A percentile compares a stretch with the other conserved stretches of the same genome.
Conservation (phyloP, 2,113 vertebrate genomes). For the Chlorodrepanis virens region DNA sequence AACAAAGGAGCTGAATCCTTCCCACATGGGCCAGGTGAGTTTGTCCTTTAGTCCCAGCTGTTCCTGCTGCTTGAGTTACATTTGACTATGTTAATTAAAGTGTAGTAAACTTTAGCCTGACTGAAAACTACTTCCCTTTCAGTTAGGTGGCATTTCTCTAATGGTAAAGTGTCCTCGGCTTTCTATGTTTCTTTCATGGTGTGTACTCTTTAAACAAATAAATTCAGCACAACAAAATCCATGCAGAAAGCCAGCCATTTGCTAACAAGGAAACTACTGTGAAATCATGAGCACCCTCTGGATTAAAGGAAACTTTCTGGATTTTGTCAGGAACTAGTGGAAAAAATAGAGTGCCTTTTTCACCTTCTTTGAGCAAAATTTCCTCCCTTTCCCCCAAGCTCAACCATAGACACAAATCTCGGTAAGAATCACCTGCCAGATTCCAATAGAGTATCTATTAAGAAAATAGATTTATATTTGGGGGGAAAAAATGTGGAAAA, state of each 20-base stretch:
- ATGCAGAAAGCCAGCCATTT: neutral
- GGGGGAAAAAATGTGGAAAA: neutral
- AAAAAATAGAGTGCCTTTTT: neutral
- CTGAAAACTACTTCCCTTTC: neutral
- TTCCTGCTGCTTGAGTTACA: neutral
- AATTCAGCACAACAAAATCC: neutral
- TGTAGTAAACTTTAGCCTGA: neutral
- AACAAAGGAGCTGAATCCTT: neutral
- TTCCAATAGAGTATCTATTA: neutral
- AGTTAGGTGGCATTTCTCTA: neutral
- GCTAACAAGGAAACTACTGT: neutral
- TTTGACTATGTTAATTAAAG: neutral
- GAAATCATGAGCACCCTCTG: neutral
- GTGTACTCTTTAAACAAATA: neutral
- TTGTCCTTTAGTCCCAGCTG: neutral
- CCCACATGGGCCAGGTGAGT: neutral
- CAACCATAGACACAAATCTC: neutral
- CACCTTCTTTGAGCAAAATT: neutral
- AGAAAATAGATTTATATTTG: neutral
- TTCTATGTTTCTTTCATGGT: neutral
- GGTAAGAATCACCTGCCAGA: neutral
- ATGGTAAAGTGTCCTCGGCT: neutral
- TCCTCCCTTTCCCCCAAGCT: neutral
- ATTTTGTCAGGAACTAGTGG: neutral
- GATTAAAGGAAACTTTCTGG: neutral